phyloP scores from a whole-genome alignment of 2,797 vertebrate genomes.

The Lycodopsis pacificus region DNA sequence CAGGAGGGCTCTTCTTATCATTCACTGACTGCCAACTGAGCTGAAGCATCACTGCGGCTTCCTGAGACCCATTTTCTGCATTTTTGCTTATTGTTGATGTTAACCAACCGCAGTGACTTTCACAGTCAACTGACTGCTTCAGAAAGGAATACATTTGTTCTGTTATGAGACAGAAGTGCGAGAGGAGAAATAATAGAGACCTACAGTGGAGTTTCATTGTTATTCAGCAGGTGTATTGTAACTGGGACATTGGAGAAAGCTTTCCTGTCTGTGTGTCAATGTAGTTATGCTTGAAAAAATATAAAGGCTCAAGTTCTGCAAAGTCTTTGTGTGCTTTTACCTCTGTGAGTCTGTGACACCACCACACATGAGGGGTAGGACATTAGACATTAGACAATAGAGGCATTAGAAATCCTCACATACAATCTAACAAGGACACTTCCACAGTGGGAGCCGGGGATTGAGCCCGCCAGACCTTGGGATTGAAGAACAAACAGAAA shows the following conservation, averaged over 20 bases:
- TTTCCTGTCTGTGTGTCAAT: background rate
- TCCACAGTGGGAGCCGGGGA: background rate
- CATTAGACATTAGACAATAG: background rate
- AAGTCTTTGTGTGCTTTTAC: background rate
- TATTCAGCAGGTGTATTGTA: slow-evolving; percentile 1
- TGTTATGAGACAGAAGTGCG: background rate
- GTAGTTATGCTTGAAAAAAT: background rate
- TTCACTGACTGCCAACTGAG: background rate
- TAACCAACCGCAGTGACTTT: slow-evolving; percentile 7
- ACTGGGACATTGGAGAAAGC: background rate
- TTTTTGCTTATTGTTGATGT: background rate
- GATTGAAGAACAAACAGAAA: too few species aligned
- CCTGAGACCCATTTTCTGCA: background rate
- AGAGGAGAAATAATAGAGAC: background rate
- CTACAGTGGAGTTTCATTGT: background rate
- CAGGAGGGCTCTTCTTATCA: background rate
- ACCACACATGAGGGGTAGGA: background rate
- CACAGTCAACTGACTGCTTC: background rate
- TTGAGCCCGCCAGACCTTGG: too few species aligned
- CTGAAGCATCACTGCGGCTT: background rate
- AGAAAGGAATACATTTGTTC: background rate
- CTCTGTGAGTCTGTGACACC: background rate
- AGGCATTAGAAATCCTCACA: background rate
- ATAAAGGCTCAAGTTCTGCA: background rate
- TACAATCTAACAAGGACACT: background rate